Percentiles rank a stretch among this genome's conserved stretches.
Conservation (phyloP, 2,888 invertebrate species). For the Ernsta delagoae region DNA sequence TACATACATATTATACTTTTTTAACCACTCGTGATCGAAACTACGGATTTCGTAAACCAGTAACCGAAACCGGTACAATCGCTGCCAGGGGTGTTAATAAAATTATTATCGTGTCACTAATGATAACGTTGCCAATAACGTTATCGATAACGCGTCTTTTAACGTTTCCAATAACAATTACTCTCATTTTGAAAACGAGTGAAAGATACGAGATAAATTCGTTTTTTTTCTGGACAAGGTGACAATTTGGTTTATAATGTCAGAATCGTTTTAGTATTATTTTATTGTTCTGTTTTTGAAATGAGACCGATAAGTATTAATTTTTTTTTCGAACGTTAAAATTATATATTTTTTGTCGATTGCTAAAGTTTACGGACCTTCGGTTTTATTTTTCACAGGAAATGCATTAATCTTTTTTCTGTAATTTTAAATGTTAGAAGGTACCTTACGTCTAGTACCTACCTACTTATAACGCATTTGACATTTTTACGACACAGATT, state of each 20-base stretch:
- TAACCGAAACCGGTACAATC: constrained; percentile 7
- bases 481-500: too few species aligned
- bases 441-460: too few species aligned
- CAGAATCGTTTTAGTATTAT: constrained; percentile 3
- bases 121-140: constrained; percentile 14
- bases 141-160: constrained; percentile 12
- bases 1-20: not conserved
- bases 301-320: not conserved
- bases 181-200: constrained; percentile 23
- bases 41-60: not conserved
- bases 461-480: too few species aligned
- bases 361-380: not conserved
- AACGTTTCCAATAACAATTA: constrained; percentile 28
- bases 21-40: not conserved
- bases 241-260: constrained; percentile 23
- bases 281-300: constrained; percentile 1
- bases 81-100: constrained; percentile 6
- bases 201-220: not conserved
- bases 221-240: constrained; percentile 16
- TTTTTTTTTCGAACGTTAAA: not conserved
- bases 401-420: too few species aligned
- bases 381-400: not conserved
- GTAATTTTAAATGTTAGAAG: too few species aligned
- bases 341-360: not conserved
- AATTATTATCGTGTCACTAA: not conserved